phyloP scores from a whole-genome alignment of 2,888 invertebrate genomes.

The Holacanthella duospinosa region DNA sequence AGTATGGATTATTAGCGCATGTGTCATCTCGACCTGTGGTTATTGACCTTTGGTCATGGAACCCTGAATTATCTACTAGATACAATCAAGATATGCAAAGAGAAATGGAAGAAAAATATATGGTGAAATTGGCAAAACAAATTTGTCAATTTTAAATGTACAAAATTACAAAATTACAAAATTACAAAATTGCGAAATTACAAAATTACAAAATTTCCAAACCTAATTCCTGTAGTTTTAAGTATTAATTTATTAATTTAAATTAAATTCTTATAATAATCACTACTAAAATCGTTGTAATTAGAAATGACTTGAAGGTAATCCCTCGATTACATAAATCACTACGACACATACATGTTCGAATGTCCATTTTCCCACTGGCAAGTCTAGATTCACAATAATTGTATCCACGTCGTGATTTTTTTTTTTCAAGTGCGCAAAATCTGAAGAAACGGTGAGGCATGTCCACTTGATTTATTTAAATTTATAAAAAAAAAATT shows the following conservation, averaged over 20 bases:
- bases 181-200: no score
- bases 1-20: neutral
- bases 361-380: neutral
- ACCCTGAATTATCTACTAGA: conserved; percentile 61
- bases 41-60: conserved; percentile 49
- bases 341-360: neutral
- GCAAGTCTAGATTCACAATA: neutral
- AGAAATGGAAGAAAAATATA: conserved; percentile 66
- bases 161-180: no score
- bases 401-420: neutral
- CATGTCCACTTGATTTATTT: neutral
- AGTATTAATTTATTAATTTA: neutral
- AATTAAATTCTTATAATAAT: neutral
- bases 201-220: no score
- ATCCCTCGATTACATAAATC: neutral
- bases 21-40: no score
- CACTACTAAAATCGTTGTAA: neutral
- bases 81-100: conserved; percentile 81
- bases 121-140: conserved; percentile 54
- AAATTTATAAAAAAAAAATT: no score
- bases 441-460: neutral
- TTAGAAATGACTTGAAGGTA: no score
- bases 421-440: neutral
- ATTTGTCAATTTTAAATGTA: conserved; percentile 21
- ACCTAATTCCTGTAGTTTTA: neutral